Base-by-base conservation (phyloP, 2,113 vertebrate species). In the Prinia subflava region DNA sequence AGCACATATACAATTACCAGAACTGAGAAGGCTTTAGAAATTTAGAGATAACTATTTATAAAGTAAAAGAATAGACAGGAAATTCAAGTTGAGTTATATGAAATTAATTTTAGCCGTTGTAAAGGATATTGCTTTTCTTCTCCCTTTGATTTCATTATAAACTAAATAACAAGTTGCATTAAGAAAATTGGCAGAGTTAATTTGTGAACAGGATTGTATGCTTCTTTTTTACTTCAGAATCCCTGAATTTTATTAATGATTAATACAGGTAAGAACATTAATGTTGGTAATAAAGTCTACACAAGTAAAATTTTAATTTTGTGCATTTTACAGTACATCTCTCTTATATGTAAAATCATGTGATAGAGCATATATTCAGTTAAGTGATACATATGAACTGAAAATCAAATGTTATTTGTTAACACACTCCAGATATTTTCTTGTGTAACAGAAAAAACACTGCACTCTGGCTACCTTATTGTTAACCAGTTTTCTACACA, bases 401-500 rank as follows among this genome's bases (percentile, higher is more conserved):
- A 53, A 59, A 22, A 82, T 25, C 9, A 7, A 85, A 52, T 55
- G 22, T 82, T 87, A 56, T 86, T 95, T 94, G 37, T 63, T 50
- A 44, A 57, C 22, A 39, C 35, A 49, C 37, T 64, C 35, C 47
- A 19, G 18, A 44, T 64, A 41, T 30, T 25, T 80, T 73, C 85
- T 42, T 65, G 15, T 62, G 28, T 57, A 68, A 74, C 22, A 90
- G 52, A 30, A 79, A 79, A 46, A 64, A 15, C 13, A 6, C 27
- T 53, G 57, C 41, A 62, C 25, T 62, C 18, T 91, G 20, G 35
- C 77, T 91, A 82, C 85, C 52, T 95, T 92, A 90, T 98, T 98
- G 98, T 98, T 97, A 98, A 97, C 96, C 97, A 98, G 93, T 98
- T 98, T 98, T 98, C 98, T 98, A 95, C 97, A 96, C 94, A 80